Base-by-base conservation (phyloP, 1,140 invertebrate species). In the Wasmannia auropunctata region DNA sequence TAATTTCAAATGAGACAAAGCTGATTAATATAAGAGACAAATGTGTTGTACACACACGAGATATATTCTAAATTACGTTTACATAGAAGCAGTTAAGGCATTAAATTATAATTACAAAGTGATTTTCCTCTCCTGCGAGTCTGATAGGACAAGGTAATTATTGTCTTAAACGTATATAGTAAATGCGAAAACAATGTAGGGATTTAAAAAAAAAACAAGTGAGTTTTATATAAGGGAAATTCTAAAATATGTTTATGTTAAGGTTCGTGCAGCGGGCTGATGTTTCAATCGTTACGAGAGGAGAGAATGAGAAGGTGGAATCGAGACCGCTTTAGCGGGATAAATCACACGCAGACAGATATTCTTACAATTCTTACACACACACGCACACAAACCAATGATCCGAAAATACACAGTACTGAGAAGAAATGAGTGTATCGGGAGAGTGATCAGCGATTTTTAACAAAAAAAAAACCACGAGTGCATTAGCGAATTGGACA, bases 21-120 rank as follows among this genome's bases (percentile, higher is more conserved):
- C 51, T 46, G 63, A 74, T 83, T 43, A 88, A 86, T 80, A 76
- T 88, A 74, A 86, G 84, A 63, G 22, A 85, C 43, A 85, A 85
- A 85, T 77, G 81, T 85, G 81, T 85, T 85, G 54, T 63, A 86
- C 75, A 69, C 43, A 84, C 79, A 54, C 43, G 28, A 75, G 46
- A 77, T 60, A 91, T 88, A 92, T 92, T 92, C 92, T 92, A 92
- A 92, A 92, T 91, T 92, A 92, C 88, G 87, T 91, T 92, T 89
- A 92, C 75, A 85, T 91, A 92, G 85, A 85, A 79, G 58, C 75
- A 84, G 65, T 91, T 91, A 91, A 92, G 91, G 25, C 60, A 69
- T 86, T 88, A 90, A 86, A 90, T 90, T 90, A 75, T 90, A 90
- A 90, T 90, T 87, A 87, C 70, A 79, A 90, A 60, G 87, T 91